Percentiles rank a stretch among this genome's conserved stretches.
These are phyloP conservation scores for Metopolophium dirhodum DNA, from an alignment of 1,140 invertebrate species.

Conservation along the genomic window DNA sequence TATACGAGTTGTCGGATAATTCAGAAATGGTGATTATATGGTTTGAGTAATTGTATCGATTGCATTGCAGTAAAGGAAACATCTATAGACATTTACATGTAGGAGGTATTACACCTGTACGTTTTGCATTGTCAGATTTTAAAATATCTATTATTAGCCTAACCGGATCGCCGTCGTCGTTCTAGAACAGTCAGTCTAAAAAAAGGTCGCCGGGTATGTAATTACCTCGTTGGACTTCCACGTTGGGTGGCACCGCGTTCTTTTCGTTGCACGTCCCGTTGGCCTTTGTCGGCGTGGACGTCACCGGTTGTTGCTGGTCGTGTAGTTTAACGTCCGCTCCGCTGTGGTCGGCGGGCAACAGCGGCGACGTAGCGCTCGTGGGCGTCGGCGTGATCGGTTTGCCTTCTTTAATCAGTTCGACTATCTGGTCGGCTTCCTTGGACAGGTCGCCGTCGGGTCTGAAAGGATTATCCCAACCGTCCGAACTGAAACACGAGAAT, in stretches of 20 bases:
- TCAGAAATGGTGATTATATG: no score
- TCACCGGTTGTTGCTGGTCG: conserved; percentile 58
- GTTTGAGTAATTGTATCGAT: no score
- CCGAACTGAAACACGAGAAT: conserved; percentile 74
- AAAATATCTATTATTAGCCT: background rate
- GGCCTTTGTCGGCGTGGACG: conserved; percentile 63
- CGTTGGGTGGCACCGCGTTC: conserved; percentile 59
- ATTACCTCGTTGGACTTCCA: conserved; percentile 58
- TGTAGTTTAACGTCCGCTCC: conserved; percentile 32
- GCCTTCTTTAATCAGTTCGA: conserved; percentile 89
- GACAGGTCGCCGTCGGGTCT: conserved; percentile 93
- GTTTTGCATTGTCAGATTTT: background rate
- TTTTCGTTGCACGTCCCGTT: conserved; percentile 62
- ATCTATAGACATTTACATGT: no score
- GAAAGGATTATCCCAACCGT: conserved; percentile 97
- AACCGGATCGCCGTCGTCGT: background rate
- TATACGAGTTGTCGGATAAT: no score
- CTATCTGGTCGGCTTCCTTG: conserved; percentile 93
- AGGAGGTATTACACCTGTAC: no score
- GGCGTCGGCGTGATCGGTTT: conserved; percentile 79
- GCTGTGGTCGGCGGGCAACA: conserved; percentile 63
- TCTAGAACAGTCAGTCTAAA: background rate
- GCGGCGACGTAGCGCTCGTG: conserved; percentile 63
- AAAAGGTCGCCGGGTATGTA: conserved; percentile 35
- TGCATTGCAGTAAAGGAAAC: no score